Conservation (phyloP, 2,888 invertebrate species). For the Eurytoma adleriae region DNA sequence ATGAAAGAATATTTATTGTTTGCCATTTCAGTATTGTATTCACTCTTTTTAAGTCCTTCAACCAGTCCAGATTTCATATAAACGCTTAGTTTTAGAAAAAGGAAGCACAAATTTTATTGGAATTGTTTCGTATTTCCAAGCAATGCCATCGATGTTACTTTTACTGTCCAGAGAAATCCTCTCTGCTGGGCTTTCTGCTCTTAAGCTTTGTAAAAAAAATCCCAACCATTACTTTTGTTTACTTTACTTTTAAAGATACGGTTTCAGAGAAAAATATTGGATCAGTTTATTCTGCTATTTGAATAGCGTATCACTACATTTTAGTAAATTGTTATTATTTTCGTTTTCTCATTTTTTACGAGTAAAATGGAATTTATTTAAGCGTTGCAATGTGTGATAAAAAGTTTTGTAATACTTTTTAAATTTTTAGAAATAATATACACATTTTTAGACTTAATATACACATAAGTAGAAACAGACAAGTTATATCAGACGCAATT, state of each 20-base stretch:
- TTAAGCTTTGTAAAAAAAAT: neutral
- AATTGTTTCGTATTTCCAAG: conserved; percentile 29
- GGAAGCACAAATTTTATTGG: neutral
- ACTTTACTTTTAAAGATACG: neutral
- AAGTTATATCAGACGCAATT: neutral
- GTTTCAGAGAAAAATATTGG: neutral
- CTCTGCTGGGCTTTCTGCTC: neutral
- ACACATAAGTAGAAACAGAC: neutral
- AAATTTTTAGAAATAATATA: no score
- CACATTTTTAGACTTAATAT: no score
- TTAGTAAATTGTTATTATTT: no score
- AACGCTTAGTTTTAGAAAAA: neutral
- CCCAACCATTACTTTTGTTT: neutral
- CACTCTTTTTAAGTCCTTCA: conserved; percentile 19
- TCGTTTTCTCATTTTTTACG: no score
- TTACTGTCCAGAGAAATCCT: conserved; percentile 20
- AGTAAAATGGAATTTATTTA: no score
- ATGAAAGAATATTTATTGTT: neutral
- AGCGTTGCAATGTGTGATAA: no score
- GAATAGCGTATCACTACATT: neutral
- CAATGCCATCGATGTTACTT: conserved; percentile 23
- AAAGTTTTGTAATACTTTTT: no score
- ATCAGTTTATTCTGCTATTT: neutral
- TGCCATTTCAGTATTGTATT: neutral
- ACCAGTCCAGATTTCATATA: conserved; percentile 13